Evolutionary conservation across 2,113 vertebrate species (phyloP), one percentile per base, ranked within the genome.

Genomic region (Corythaixoides concolor): DNA sequence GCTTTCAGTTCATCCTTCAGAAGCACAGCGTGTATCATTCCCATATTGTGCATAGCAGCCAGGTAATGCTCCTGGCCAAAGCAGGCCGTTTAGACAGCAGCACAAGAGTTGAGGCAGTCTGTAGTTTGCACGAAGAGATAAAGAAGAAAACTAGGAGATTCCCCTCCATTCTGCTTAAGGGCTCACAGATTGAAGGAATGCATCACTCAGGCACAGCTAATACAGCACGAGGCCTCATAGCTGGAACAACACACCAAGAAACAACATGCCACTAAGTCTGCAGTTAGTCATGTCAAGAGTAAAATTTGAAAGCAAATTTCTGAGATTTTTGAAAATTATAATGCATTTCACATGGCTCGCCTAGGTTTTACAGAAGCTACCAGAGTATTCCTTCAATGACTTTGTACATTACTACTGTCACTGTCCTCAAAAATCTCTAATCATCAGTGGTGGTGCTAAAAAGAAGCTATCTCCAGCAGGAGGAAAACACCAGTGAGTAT

Each of bases 311-410:
- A 74, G 30, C 1, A 77, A 43, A 30, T 66, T 89, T 74, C 26
- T 58, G 55, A 70, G 50, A 12, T 33, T 27, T 60, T 39, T 39
- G 4, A 45, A 39, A 22, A 28, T 53, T 26, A n/a, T 0, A 0
- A 21, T 50, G 32, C n/a, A 33, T 70, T 87, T 78, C 49, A 33
- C 3, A 1, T 16, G 10, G 32, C 3, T 85, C 74, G 19, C 8
- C n/a, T 19, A 9, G 12, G 5, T 75, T 77, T 82, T 70, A 43
- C 49, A 16, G 17, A n/a, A 81, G 4, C 18, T 55, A 50, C 39
- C 2, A 13, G 27, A 6, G 24, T 53, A 32, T 39, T 50, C 5
- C 22, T 67, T 78, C 33, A 26, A 41, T n/a, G 37, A 28, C 9
- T 37, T 17, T 4, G 5, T 5, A 26, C 32, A 41, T 33, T 73